Base-by-base conservation (phyloP, 37 sponge, comb jelly and placozoan species). In the Cliona cf. orientalis region DNA sequence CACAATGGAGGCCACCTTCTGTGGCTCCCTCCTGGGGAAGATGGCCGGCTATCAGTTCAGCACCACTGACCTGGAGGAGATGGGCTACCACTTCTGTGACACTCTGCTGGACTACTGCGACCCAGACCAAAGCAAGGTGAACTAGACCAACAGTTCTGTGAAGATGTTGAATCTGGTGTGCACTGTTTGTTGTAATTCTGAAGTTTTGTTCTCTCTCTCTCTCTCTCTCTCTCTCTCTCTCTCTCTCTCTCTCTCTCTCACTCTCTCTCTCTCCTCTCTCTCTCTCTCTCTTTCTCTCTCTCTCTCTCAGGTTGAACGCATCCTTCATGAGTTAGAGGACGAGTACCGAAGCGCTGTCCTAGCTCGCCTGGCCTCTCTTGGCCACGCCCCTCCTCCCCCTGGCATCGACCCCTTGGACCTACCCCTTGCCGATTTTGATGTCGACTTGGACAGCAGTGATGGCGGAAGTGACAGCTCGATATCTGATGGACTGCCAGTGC, bases 51-150 rank as follows among this genome's bases (percentile, higher is more conserved):
- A 45, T 66, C 97, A 95, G 72, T 99, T 99, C 85, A 72, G 81
- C 33, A 78, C 78, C 35, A 12, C 34, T 40, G 97, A 99, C 84
- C 68, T 99, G 71, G 99, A 99, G 66, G 49, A 42, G 21, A 94
- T 99, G 91, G 99, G 99, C 33, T 79, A 90, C 69, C 93, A 91
- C 66, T 80, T 99, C 66, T 99, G 99, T 75, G 99, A 99, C 75
- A 96, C 99, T 25, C 59, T 99, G 19, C 91, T 99, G 23, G 99
- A 99, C 74, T 99, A 96, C 91, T 99, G 97, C 56, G 99, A 99
- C 66, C 99, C 99, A 23, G 99, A 99, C 60, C 86, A 92, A 57
- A 84, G 68, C 75, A 92, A 92, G 68, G 80, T 79, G 26, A n/a
- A n/a, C n/a, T n/a, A n/a, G n/a, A n/a, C n/a, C n/a, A n/a, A n/a